phyloP scores from a whole-genome alignment of 1,140 invertebrate genomes.

The Drosophila santomea region DNA sequence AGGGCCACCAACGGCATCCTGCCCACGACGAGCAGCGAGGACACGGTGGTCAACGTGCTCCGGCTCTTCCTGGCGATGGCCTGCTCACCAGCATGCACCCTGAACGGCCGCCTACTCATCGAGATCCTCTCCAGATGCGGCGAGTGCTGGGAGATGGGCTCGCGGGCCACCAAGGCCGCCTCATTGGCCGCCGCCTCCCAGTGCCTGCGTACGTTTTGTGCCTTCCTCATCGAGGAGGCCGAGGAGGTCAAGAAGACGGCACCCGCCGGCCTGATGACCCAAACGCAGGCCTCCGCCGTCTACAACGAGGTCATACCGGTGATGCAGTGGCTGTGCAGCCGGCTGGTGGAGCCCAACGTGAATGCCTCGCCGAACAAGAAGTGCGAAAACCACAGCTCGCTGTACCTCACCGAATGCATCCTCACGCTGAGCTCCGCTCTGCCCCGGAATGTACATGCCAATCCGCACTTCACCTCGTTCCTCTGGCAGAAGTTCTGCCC shows the following conservation, averaged over 20 bases:
- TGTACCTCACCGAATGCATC: conserved; percentile 94
- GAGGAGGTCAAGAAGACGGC: conserved; percentile 84
- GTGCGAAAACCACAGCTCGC: conserved; percentile 87
- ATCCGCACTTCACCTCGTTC: conserved; percentile 93
- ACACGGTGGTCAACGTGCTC: conserved; percentile 86
- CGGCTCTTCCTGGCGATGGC: conserved; percentile 92
- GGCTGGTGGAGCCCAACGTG: conserved; percentile 89
- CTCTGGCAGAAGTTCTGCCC: conserved; percentile 97
- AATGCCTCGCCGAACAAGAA: conserved; percentile 86
- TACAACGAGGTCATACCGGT: conserved; percentile 96
- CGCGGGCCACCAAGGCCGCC: conserved; percentile 91
- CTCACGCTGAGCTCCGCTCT: conserved; percentile 93
- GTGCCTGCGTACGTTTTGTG: conserved; percentile 92
- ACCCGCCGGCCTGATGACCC: conserved; percentile 81
- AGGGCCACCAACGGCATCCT: conserved; percentile 92
- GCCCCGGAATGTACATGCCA: conserved; percentile 91
- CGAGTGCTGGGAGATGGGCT: conserved; percentile 90
- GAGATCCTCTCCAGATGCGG: conserved; percentile 90
- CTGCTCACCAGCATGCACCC: conserved; percentile 91
- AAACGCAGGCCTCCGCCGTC: conserved; percentile 90
- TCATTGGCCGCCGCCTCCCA: conserved; percentile 93
- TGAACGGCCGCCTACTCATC: conserved; percentile 92
- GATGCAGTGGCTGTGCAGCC: conserved; percentile 94
- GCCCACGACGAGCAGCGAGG: conserved; percentile 90
- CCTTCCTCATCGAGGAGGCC: conserved; percentile 87